phyloP scores from a whole-genome alignment of 2,888 invertebrate species.

The Tachina grossa region DNA sequence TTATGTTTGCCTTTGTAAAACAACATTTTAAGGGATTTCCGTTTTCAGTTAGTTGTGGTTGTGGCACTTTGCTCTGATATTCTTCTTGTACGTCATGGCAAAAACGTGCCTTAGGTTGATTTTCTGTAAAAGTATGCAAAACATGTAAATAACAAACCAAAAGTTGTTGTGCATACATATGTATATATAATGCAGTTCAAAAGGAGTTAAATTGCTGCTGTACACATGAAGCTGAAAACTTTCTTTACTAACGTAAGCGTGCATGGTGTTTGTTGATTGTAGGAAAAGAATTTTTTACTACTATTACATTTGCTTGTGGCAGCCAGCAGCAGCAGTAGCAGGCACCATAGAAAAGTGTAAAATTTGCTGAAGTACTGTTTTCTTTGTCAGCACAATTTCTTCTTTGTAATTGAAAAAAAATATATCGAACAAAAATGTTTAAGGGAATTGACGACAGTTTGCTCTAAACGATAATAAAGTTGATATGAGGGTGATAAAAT shows the following conservation, averaged over 20 bases:
- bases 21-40: conserved; percentile 67
- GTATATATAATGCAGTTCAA: conserved; percentile 32
- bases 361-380: conserved; percentile 68
- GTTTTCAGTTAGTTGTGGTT: conserved; percentile 70
- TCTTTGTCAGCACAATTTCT: conserved; percentile 34
- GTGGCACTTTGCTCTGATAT: conserved; percentile 61
- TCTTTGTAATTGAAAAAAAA: background rate
- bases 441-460: conserved; percentile 62
- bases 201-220: conserved; percentile 64
- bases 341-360: conserved; percentile 56
- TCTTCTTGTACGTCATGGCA: conserved; percentile 56
- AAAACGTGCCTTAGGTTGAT: conserved; percentile 71
- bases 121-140: conserved; percentile 65
- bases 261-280: background rate
- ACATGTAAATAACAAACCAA: conserved; percentile 70
- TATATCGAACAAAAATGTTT: background rate
- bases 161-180: conserved; percentile 50
- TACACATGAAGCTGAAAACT: conserved; percentile 5
- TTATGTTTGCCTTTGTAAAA: conserved; percentile 16
- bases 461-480: conserved; percentile 60
- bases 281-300: conserved; percentile 25
- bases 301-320: conserved; percentile 43
- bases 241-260: background rate
- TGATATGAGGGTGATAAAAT: conserved; percentile 47
- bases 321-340: conserved; percentile 42